phyloP scores from a whole-genome alignment of 35 echinoderm and acorn worm genomes.

The Patiria miniata region DNA sequence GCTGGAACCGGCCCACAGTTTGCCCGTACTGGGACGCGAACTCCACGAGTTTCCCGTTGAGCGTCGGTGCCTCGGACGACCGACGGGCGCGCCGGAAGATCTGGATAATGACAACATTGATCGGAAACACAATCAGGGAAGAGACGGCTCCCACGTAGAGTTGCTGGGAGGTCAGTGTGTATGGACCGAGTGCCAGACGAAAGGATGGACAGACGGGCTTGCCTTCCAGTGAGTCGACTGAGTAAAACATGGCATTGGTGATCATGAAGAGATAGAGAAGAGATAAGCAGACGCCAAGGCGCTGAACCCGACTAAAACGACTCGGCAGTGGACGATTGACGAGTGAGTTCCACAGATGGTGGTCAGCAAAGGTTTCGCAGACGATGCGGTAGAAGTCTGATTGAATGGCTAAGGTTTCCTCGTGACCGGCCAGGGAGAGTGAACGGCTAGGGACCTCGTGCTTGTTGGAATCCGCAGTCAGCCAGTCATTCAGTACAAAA shows the following conservation, averaged over 20 bases:
- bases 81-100: too few relatives aligned
- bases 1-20: too few relatives aligned
- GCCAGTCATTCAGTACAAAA: constrained; percentile 63
- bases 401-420: constrained; percentile 7
- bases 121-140: too few relatives aligned
- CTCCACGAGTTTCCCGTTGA: too few relatives aligned
- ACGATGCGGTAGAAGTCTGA: constrained; percentile 50
- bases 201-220: neutral
- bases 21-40: too few relatives aligned
- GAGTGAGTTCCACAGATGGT: constrained; percentile 90
- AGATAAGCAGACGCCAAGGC: constrained; percentile 67
- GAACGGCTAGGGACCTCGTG: constrained; percentile 36
- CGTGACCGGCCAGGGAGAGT: constrained; percentile 38
- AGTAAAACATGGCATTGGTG: constrained; percentile 91
- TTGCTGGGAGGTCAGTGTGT: too few relatives aligned
- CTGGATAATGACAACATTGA: too few relatives aligned
- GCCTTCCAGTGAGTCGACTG: constrained; percentile 3
- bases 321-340: constrained; percentile 63
- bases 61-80: too few relatives aligned
- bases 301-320: constrained; percentile 70
- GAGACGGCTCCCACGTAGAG: too few relatives aligned
- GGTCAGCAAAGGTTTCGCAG: constrained; percentile 66
- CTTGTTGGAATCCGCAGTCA: constrained; percentile 34
- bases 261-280: constrained; percentile 84
- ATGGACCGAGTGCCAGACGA: too few relatives aligned